Conservation (phyloP, 2,113 vertebrate species). For the Hippolais icterina region DNA sequence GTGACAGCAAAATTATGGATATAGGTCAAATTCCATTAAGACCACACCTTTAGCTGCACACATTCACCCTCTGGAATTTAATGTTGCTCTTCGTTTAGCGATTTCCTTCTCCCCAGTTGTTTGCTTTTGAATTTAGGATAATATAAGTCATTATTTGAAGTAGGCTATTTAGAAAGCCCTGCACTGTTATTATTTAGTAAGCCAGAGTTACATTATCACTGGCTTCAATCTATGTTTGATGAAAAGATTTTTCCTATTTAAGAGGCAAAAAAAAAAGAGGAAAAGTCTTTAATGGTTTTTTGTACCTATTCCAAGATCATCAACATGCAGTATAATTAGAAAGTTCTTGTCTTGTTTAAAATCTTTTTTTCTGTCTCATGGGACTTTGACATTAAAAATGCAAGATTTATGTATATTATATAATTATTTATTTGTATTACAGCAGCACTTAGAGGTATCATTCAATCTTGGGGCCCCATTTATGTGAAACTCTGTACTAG, state of each 20-base stretch:
- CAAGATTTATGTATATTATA: conserved; percentile 62
- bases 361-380: conserved; percentile 64
- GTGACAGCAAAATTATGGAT: conserved; percentile 54
- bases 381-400: conserved; percentile 55
- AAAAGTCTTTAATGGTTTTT: conserved; percentile 67
- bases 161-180: conserved; percentile 64
- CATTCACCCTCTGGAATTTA: conserved; percentile 61
- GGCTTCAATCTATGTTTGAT: conserved; percentile 69
- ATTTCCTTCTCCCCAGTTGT: conserved; percentile 62
- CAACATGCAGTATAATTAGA: conserved; percentile 67
- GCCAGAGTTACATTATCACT: conserved; percentile 65
- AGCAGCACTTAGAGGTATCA: conserved; percentile 49
- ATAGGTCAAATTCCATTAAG: conserved; percentile 52
- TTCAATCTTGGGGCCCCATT: conserved; percentile 34
- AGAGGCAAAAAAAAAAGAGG: conserved; percentile 44
- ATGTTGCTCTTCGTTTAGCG: conserved; percentile 45
- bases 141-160: conserved; percentile 69
- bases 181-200: conserved; percentile 68
- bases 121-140: conserved; percentile 69
- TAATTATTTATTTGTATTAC: conserved; percentile 64
- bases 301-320: conserved; percentile 71
- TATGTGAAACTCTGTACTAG: conserved; percentile 14
- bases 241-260: conserved; percentile 72
- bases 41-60: conserved; percentile 45
- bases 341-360: conserved; percentile 67